These are phyloP conservation scores for Intellagama lesueurii DNA, from an alignment of 2,797 vertebrate genomes.

Conservation along the genomic window DNA sequence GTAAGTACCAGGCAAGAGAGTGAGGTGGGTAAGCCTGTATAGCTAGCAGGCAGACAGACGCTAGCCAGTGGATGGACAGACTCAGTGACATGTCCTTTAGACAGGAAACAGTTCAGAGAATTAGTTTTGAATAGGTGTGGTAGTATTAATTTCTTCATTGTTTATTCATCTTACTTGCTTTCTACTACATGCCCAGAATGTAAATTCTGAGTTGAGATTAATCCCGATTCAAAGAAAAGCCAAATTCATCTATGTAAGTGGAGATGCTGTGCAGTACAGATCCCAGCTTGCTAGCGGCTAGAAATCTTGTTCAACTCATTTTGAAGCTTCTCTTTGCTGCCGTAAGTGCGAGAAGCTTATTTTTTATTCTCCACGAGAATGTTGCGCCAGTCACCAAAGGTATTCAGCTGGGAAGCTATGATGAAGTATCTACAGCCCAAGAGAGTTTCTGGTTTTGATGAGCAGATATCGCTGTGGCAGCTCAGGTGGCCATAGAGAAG, in stretches of 20 bases:
- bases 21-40: background rate
- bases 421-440: background rate
- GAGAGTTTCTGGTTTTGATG: background rate
- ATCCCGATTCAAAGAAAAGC: background rate
- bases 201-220: background rate
- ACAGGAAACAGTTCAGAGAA: background rate
- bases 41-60: background rate
- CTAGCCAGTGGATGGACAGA: background rate
- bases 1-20: slow-evolving; percentile 64
- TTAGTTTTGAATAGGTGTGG: background rate
- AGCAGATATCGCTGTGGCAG: background rate
- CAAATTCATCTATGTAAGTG: background rate
- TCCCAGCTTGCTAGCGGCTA: too few species aligned
- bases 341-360: background rate
- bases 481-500: background rate
- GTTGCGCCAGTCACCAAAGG: background rate
- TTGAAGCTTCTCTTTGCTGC: background rate
- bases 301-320: background rate
- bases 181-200: background rate
- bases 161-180: background rate
- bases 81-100: background rate
- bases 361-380: background rate
- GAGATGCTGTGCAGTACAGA: background rate
- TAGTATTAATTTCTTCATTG: background rate
- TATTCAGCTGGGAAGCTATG: background rate